These are phyloP conservation scores for Cephus cinctus DNA, from an alignment of 1,140 invertebrate species.

Conservation along the genomic window DNA sequence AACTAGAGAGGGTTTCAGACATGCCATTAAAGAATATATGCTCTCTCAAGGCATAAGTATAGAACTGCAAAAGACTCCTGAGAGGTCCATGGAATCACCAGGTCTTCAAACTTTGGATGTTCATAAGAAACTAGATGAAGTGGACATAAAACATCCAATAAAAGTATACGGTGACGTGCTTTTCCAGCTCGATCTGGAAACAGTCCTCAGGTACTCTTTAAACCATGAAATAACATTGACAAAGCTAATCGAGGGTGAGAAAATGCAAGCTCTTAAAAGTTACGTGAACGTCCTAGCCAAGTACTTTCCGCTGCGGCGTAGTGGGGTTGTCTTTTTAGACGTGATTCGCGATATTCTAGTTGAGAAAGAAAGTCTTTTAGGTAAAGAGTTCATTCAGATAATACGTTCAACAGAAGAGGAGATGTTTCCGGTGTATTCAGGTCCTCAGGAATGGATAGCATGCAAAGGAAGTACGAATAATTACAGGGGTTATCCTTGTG, in stretches of 20 bases:
- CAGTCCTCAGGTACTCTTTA: conserved; percentile 75
- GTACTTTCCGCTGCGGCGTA: conserved; percentile 72
- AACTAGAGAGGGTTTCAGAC: conserved; percentile 46
- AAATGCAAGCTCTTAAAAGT: conserved; percentile 68
- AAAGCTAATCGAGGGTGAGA: conserved; percentile 68
- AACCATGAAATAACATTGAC: conserved; percentile 76
- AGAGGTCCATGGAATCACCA: too few species aligned
- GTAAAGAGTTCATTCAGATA: conserved; percentile 59
- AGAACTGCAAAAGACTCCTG: conserved; percentile 20
- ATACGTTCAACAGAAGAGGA: conserved; percentile 57
- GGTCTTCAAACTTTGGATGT: too few species aligned
- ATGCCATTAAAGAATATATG: conserved; percentile 53
- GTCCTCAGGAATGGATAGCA: conserved; percentile 70
- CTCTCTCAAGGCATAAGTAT: conserved; percentile 42
- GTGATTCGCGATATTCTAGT: conserved; percentile 53
- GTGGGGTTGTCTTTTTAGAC: conserved; percentile 65
- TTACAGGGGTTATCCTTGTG: conserved; percentile 90
- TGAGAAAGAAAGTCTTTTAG: conserved; percentile 54
- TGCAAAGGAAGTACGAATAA: conserved; percentile 77
- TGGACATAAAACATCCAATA: background rate
- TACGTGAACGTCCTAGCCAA: conserved; percentile 70
- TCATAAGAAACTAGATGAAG: conserved; percentile 10
- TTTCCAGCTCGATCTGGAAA: conserved; percentile 85
- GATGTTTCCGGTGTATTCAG: conserved; percentile 59
- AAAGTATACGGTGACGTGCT: conserved; percentile 54